phyloP scores from a whole-genome alignment of 2,113 vertebrate species.

The Mus musculus region GRCm39 chr5:147029501-147030000 shows the following conservation, averaged over 20 bases:
- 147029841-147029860: background rate
- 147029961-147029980: background rate
- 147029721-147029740: background rate
- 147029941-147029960: background rate
- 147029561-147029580: background rate
- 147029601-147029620: background rate
- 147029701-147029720: background rate
- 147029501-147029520: background rate
- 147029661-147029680: background rate
- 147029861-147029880: background rate
- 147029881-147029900: background rate
- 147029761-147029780: background rate
- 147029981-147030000: background rate
- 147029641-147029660: background rate
- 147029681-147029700: background rate
- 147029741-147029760: background rate
- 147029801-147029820: constrained; percentile 23
- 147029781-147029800: background rate
- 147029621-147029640: background rate
- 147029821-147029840: constrained; percentile 13
- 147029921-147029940: background rate
- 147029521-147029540: background rate
- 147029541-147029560: background rate
- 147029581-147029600: background rate
- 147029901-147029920: background rate